phyloP scores from a whole-genome alignment of 2,888 invertebrate genomes.

The Synergus laeviventris region DNA sequence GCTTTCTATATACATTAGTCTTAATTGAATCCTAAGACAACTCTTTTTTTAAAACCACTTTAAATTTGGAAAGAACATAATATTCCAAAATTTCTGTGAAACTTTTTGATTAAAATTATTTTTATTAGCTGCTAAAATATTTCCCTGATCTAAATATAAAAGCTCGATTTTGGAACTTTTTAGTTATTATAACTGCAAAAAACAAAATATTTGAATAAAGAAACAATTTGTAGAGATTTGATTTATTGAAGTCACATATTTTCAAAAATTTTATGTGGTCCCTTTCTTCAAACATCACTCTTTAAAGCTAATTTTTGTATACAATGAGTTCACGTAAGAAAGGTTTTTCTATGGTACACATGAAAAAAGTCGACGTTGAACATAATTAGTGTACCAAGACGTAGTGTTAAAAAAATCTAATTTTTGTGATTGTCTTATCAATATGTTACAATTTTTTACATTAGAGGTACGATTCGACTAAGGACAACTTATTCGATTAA shows the following conservation, averaged over 20 bases:
- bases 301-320: constrained; percentile 65
- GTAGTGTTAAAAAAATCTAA: constrained; percentile 56
- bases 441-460: constrained; percentile 74
- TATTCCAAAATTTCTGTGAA: not conserved
- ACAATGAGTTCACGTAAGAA: constrained; percentile 69
- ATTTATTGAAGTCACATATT: constrained; percentile 3
- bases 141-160: no score
- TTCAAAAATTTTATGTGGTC: constrained; percentile 37
- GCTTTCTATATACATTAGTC: constrained; percentile 65
- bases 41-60: constrained; percentile 55
- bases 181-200: not conserved
- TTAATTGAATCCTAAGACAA: constrained; percentile 63
- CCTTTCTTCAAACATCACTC: constrained; percentile 61
- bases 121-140: no score
- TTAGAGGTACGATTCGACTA: constrained; percentile 66
- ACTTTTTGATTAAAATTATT: no score
- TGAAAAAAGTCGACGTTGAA: not conserved
- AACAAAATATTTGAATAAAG: not conserved
- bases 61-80: constrained; percentile 18
- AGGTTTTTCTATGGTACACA: constrained; percentile 8
- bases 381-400: not conserved
- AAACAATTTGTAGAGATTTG: not conserved
- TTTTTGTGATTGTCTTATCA: constrained; percentile 59
- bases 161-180: no score
- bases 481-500: constrained; percentile 68